Evolutionary conservation across 2,113 vertebrate species (phyloP).

Genomic region (Anarhynchus alexandrinus): DNA sequence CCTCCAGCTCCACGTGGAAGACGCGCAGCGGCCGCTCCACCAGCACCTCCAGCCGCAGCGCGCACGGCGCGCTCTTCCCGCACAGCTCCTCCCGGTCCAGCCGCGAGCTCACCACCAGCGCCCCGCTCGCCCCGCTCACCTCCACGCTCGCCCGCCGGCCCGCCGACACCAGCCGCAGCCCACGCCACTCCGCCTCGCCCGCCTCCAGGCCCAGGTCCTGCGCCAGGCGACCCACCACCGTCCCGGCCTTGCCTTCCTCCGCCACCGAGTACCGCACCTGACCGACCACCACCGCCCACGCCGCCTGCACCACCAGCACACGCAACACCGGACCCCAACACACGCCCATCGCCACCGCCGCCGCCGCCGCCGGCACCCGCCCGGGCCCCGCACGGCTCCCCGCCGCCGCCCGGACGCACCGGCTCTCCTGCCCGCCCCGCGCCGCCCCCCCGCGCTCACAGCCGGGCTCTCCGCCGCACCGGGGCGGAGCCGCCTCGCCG

Average conservation of each 20-base stretch:
- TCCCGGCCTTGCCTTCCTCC: background rate
- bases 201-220: slow-evolving; percentile 76
- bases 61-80: slow-evolving; percentile 56
- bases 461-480: no score
- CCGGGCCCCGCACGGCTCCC: no score
- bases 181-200: background rate
- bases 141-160: slow-evolving; percentile 46
- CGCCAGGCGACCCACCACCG: slow-evolving; percentile 38
- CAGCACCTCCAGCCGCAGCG: background rate
- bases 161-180: background rate
- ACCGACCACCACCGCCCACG: background rate
- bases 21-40: background rate
- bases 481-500: no score
- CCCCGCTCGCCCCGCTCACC: slow-evolving; percentile 61
- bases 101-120: slow-evolving; percentile 57
- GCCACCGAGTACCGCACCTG: slow-evolving; percentile 73
- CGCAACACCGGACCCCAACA: background rate
- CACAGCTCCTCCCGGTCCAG: slow-evolving; percentile 67
- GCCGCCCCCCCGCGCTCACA: no score
- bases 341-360: no score
- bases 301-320: background rate
- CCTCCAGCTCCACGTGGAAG: background rate
- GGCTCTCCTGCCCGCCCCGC: no score
- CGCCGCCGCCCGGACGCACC: no score
- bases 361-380: no score